Conservation (phyloP, 1,140 invertebrate species). For the Bombus consobrinus region DNA sequence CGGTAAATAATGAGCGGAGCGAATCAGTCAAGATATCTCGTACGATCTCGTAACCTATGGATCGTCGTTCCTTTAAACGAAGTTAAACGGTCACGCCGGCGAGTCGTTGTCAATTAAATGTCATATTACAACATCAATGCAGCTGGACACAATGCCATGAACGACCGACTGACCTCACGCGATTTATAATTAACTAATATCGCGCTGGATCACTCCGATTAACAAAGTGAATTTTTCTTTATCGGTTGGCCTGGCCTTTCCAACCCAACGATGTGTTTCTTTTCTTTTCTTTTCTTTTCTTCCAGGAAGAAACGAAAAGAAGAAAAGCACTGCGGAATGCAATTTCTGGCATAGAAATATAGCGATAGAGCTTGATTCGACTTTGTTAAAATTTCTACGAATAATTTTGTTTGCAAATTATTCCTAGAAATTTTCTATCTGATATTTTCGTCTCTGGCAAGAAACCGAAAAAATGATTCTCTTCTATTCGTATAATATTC, state of each 20-base stretch:
- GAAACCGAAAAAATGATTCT: no score
- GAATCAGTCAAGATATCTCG: constrained; percentile 25
- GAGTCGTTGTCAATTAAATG: constrained; percentile 37
- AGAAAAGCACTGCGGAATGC: no score
- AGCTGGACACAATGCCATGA: constrained; percentile 14
- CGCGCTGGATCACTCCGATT: neutral
- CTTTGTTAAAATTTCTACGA: no score
- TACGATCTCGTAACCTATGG: constrained; percentile 12
- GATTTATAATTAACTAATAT: constrained; percentile 34
- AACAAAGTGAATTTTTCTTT: neutral
- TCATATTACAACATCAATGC: constrained; percentile 35
- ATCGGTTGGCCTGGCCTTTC: neutral
- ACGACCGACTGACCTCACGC: constrained; percentile 16
- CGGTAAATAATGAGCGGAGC: neutral
- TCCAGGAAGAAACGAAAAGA: no score
- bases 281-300: no score
- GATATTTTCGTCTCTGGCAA: no score
- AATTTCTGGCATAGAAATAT: no score
- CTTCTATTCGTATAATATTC: no score
- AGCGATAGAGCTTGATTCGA: no score
- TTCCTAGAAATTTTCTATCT: no score
- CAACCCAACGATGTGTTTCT: neutral
- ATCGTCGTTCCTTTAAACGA: constrained; percentile 13
- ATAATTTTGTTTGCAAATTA: no score
- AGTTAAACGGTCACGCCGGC: constrained; percentile 17